Evolutionary conservation across 2,797 vertebrate species (phyloP).

Genomic region (Taenioides sp.): DNA sequence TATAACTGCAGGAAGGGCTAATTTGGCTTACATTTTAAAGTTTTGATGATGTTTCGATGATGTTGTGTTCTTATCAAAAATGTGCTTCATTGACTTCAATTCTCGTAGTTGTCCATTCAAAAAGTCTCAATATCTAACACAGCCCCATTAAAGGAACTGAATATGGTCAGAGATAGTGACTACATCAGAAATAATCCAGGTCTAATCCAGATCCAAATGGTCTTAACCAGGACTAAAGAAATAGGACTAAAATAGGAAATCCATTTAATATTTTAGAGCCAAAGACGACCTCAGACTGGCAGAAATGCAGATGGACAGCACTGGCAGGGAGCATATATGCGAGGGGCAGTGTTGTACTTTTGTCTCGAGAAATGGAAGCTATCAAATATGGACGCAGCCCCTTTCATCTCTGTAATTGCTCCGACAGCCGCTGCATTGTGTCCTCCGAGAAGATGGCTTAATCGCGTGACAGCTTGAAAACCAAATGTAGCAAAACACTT

Average conservation of each 20-base stretch:
- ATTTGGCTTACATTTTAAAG: too few relatives aligned
- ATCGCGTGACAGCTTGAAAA: conserved; percentile 49
- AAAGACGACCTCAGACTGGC: conserved; percentile 32
- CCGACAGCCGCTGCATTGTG: conserved; percentile 22
- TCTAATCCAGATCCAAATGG: too few relatives aligned
- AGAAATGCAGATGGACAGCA: conserved; percentile 11
- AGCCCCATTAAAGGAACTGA: too few relatives aligned
- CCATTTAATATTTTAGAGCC: conserved; percentile 50
- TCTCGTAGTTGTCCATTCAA: too few relatives aligned
- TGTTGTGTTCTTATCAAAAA: too few relatives aligned
- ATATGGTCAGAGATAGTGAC: too few relatives aligned
- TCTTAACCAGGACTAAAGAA: neutral
- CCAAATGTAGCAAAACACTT: conserved; percentile 40
- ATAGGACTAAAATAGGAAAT: neutral
- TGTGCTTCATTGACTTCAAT: too few relatives aligned
- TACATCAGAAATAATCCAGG: too few relatives aligned
- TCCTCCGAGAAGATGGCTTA: conserved; percentile 35
- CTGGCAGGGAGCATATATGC: neutral
- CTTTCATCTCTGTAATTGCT: conserved; percentile 43
- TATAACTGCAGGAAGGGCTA: too few relatives aligned
- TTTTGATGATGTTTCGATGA: too few relatives aligned
- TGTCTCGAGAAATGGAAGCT: conserved; percentile 31
- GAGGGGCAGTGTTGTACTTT: conserved; percentile 8
- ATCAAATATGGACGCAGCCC: conserved; percentile 42
- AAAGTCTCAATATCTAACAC: too few relatives aligned